Conservation (phyloP, 2,888 invertebrate genomes). For the Mimumesa dahlbomi region DNA sequence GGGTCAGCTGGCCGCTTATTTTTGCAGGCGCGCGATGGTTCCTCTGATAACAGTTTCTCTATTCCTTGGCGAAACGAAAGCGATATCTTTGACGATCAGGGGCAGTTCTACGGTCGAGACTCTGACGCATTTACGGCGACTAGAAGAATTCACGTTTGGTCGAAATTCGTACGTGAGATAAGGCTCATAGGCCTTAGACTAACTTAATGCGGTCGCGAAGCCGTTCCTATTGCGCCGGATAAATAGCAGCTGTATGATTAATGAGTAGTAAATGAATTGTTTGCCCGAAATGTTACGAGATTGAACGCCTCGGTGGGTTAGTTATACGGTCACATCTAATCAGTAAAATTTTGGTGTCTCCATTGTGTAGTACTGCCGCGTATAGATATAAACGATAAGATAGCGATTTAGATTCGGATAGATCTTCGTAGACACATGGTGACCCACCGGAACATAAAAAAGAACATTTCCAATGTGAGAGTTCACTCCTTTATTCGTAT, state of each 20-base stretch:
- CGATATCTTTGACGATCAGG: constrained; percentile 41
- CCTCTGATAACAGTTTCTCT: constrained; percentile 48
- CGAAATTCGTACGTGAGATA: no score
- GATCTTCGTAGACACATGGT: neutral
- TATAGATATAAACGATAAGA: constrained; percentile 49
- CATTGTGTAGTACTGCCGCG: neutral
- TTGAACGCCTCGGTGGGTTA: neutral
- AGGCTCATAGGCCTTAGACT: no score
- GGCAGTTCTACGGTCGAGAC: no score
- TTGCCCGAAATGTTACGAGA: constrained; percentile 20
- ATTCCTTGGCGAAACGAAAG: neutral
- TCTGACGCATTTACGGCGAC: no score
- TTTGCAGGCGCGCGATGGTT: constrained; percentile 30
- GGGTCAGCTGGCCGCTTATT: constrained; percentile 52
- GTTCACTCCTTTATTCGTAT: no score
- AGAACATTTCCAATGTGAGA: no score
- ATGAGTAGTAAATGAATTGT: constrained; percentile 33
- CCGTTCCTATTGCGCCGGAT: neutral
- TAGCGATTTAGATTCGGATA: constrained; percentile 24
- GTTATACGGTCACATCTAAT: constrained; percentile 33
- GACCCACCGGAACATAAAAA: no score
- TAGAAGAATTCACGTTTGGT: no score
- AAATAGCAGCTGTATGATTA: neutral
- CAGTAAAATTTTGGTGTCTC: constrained; percentile 18
- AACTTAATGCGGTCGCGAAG: no score